A percentile compares a stretch with the other conserved stretches of the same genome.
phyloP scores from a whole-genome alignment of 1,140 invertebrate species.

The Pachypeltis micranthus region DNA sequence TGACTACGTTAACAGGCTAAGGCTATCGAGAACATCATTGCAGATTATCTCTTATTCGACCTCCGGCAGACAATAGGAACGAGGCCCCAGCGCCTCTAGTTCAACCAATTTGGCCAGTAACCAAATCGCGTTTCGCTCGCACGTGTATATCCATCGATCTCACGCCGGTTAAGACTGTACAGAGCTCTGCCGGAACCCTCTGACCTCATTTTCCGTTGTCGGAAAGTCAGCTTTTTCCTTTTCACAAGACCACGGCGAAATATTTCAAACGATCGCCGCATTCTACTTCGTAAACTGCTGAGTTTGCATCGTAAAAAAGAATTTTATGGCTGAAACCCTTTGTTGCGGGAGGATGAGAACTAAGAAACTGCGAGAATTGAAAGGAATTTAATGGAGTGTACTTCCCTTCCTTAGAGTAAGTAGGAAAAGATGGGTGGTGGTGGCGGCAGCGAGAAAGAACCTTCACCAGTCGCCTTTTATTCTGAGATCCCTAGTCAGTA shows the following conservation, averaged over 20 bases:
- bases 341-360: neutral
- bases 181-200: too few species aligned
- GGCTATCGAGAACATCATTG: too few species aligned
- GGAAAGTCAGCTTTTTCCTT: neutral
- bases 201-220: neutral
- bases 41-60: too few species aligned
- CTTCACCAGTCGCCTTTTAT: neutral
- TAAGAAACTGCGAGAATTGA: constrained; percentile 1
- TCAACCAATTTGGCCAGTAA: too few species aligned
- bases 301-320: neutral
- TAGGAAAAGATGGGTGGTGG: neutral
- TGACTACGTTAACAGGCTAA: too few species aligned
- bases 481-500: too few species aligned
- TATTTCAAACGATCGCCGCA: neutral
- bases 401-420: neutral
- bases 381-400: constrained; percentile 9
- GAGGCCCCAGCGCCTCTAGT: too few species aligned
- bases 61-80: too few species aligned
- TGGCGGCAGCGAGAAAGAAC: neutral
- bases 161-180: too few species aligned
- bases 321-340: neutral
- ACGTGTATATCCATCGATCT: too few species aligned
- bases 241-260: neutral
- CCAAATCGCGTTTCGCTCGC: too few species aligned
- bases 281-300: neutral